These are phyloP conservation scores for Oreochromis spilurus DNA, from an alignment of 2,113 vertebrate species.

Conservation along the genomic window DNA sequence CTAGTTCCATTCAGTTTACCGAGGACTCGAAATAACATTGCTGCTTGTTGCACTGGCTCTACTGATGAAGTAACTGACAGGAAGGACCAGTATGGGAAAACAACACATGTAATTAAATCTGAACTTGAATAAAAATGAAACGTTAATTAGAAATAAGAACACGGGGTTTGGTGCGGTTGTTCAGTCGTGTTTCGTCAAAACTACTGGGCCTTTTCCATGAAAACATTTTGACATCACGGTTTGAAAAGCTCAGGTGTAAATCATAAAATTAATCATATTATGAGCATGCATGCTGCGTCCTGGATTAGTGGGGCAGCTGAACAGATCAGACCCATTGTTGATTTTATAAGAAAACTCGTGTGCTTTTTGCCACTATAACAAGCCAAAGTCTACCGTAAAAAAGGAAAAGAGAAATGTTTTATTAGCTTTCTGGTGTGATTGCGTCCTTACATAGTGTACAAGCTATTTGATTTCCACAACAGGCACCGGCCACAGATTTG, in stretches of 20 bases:
- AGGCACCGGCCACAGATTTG: neutral
- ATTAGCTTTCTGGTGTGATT: neutral
- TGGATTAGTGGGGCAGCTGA: neutral
- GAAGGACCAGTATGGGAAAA: neutral
- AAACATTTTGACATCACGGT: neutral
- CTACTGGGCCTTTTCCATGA: neutral
- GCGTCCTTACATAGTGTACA: neutral
- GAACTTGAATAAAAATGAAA: neutral
- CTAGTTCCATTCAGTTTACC: slow-evolving; percentile 36
- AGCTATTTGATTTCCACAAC: neutral
- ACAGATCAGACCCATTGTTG: neutral
- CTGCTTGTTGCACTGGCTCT: neutral
- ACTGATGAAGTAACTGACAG: neutral
- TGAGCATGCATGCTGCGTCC: neutral
- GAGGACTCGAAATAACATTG: neutral
- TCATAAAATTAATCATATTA: neutral
- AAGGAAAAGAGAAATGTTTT: neutral
- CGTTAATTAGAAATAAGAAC: neutral
- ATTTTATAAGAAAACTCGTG: neutral
- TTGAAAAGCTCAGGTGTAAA: neutral
- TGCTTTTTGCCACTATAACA: neutral
- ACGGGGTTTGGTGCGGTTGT: neutral
- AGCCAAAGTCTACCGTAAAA: neutral
- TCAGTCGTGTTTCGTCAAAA: neutral
- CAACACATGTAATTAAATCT: neutral